Base-by-base conservation (phyloP, 2,113 vertebrate genomes). In the Rousettus leschenaultii region DNA sequence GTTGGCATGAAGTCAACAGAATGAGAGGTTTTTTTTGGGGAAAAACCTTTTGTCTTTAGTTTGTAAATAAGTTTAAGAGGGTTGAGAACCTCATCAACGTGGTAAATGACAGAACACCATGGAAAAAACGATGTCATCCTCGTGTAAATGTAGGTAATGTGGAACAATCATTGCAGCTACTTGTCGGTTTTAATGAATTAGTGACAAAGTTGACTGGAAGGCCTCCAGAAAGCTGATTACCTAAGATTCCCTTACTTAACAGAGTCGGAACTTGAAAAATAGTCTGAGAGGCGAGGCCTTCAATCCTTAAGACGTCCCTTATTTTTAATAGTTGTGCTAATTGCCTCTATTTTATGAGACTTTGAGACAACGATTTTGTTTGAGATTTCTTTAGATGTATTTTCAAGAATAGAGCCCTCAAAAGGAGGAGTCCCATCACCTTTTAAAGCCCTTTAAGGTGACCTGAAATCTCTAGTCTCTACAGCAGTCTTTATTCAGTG, bases 41-140 rank as follows among this genome's bases (percentile, higher is more conserved):
- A 48, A 48, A 48, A 48, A 28, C 33, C 6, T n/a, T 86, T 90
- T 91, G 21, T 45, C 10, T 91, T 66, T 94, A 65, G 22, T 74
- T 91, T 95, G 45, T 85, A 68, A 96, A 63, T 94, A 87, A 84
- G 90, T 96, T 95, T 71, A 86, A 90, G 61, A 83, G 33, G 13
- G 55, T 94, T 95, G 55, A 95, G 63, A 93, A 91, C 94, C 85
- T 96, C 15, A 80, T 61, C 38, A 70, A 0, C 15, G 14, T 94
- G 74, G 61, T 94, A 73, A 88, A 51, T 93, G 83, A 86, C 57
- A 95, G 45, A 79, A 84, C 26, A 89, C 22, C 70, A 21, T 71
- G 43, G 19, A 65, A 71, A 66, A 89, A 93, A 40, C 18, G 38
- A 3, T 70, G 35, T 68, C 48, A 59, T 73, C 83, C 86, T 73